Percentiles rank a stretch among this genome's conserved stretches.
Conservation (phyloP, 2,113 vertebrate species). For the Tenebrosternarchus preto region DNA sequence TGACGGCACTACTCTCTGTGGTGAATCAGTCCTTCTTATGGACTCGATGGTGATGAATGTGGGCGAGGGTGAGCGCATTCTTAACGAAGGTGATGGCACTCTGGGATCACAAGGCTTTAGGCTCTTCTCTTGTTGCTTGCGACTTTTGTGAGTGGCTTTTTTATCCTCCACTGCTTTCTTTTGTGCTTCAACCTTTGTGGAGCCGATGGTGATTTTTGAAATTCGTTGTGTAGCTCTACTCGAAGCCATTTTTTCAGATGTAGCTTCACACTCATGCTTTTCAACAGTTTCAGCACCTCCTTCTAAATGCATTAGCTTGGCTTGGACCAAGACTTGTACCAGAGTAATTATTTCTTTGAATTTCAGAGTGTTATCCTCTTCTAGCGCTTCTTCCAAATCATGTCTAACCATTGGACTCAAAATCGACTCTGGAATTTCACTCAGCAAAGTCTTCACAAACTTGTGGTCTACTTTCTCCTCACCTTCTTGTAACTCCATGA, state of each 20-base stretch:
- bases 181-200: slow-evolving; percentile 67
- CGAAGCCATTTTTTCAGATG: slow-evolving; percentile 62
- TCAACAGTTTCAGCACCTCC: slow-evolving; percentile 68
- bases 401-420: slow-evolving; percentile 71
- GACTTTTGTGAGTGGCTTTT: slow-evolving; percentile 62
- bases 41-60: slow-evolving; percentile 88
- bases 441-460: slow-evolving; percentile 72
- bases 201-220: slow-evolving; percentile 71
- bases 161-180: slow-evolving; percentile 59
- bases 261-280: slow-evolving; percentile 68
- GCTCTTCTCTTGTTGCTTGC: slow-evolving; percentile 61
- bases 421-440: slow-evolving; percentile 73
- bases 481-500: slow-evolving; percentile 74
- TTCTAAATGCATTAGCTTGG: slow-evolving; percentile 69
- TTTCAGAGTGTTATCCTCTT: slow-evolving; percentile 66
- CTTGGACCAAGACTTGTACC: slow-evolving; percentile 69
- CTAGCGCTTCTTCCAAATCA: slow-evolving; percentile 62
- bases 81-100: slow-evolving; percentile 72
- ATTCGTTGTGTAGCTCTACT: slow-evolving; percentile 62
- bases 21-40: slow-evolving; percentile 72
- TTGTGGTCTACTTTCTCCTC: slow-evolving; percentile 69
- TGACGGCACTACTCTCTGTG: slow-evolving; percentile 70
- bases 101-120: slow-evolving; percentile 64
- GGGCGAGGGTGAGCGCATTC: slow-evolving; percentile 80
- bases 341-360: slow-evolving; percentile 71